Evolutionary conservation across 2,888 invertebrate genomes (phyloP).

Genomic region (Scaptodrosophila latifasciaeformis): DNA sequence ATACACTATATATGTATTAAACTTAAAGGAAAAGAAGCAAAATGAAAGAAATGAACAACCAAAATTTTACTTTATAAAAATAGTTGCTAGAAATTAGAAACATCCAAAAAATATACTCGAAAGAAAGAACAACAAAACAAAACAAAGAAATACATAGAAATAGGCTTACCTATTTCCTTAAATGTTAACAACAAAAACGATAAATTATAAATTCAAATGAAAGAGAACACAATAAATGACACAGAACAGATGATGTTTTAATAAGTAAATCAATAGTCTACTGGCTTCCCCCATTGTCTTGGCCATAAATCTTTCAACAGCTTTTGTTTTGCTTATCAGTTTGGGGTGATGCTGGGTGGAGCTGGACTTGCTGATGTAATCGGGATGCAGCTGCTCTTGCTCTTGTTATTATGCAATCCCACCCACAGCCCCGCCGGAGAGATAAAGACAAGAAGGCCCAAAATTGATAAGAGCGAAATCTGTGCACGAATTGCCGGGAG

Average conservation of each 20-base stretch:
- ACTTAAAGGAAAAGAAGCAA: constrained; percentile 12
- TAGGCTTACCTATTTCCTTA: constrained; percentile 29
- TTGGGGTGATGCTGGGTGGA: too few species aligned
- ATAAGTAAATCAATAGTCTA: too few species aligned
- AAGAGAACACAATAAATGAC: constrained; percentile 37
- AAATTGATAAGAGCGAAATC: constrained; percentile 47
- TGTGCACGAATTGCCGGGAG: constrained; percentile 47
- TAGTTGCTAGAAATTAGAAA: constrained; percentile 31
- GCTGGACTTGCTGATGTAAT: too few species aligned
- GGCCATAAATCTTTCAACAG: too few species aligned
- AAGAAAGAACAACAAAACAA: neutral
- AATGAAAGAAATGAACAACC: constrained; percentile 4
- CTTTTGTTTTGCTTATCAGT: constrained; percentile 47
- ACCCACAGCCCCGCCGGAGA: constrained; percentile 3
- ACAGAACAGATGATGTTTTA: too few species aligned
- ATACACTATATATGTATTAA: constrained; percentile 6
- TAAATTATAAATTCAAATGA: constrained; percentile 30
- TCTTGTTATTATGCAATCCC: constrained; percentile 42
- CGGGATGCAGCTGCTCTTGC: too few species aligned
- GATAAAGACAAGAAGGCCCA: constrained; percentile 21
- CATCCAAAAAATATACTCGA: neutral
- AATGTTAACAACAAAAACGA: constrained; percentile 41
- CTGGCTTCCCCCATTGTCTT: too few species aligned
- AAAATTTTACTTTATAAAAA: constrained; percentile 36
- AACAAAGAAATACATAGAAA: too few species aligned